A percentile compares a stretch with the other conserved stretches of the same genome.
Evolutionary conservation across 2,888 invertebrate genomes (phyloP).

Genomic region (Altica lythri): DNA sequence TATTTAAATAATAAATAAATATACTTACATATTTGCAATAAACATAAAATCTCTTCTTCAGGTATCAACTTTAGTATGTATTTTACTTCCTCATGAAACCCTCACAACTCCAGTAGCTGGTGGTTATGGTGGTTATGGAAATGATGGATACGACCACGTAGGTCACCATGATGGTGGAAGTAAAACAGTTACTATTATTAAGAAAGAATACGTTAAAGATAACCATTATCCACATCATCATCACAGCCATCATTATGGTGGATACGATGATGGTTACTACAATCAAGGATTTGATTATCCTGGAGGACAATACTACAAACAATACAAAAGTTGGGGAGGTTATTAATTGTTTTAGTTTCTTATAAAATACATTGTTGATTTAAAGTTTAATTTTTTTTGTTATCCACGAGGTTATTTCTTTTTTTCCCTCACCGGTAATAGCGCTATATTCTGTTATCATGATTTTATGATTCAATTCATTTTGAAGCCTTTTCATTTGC

Average conservation of each 20-base stretch:
- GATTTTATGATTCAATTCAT: conserved; percentile 70
- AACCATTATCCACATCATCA: not conserved
- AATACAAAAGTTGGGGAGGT: not conserved
- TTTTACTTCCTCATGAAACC: not conserved
- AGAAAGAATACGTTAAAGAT: not conserved
- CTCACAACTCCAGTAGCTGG: not conserved
- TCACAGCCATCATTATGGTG: not conserved
- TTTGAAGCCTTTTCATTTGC: conserved; percentile 71
- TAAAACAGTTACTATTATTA: not conserved
- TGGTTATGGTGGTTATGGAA: not conserved
- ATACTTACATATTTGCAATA: no score
- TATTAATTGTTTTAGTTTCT: not conserved
- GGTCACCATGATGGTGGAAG: not conserved
- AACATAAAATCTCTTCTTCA: no score
- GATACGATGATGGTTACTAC: not conserved
- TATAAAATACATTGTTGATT: not conserved
- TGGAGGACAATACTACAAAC: not conserved
- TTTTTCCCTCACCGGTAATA: conserved; percentile 71
- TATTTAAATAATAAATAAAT: no score
- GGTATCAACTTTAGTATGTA: not conserved
- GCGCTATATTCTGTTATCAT: conserved; percentile 76
- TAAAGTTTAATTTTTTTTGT: conserved; percentile 6
- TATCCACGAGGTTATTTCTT: conserved; percentile 68
- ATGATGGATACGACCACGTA: no score
- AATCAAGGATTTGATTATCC: not conserved